Percentiles rank a stretch among this genome's conserved stretches.
Conservation (phyloP, 2,888 invertebrate genomes). For the Leucoma salicis region DNA sequence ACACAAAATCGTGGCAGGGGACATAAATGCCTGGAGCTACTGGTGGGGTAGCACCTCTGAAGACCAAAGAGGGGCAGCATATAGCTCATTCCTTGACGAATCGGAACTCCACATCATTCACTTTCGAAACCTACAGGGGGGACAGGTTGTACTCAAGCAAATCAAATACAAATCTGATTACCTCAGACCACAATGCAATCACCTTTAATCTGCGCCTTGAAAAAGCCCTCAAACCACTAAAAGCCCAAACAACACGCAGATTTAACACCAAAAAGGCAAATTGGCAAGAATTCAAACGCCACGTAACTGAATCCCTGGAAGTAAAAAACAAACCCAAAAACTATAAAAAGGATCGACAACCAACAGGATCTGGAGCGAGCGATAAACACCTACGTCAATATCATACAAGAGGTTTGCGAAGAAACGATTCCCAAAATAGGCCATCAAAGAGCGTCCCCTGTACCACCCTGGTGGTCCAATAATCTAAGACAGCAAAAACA, state of each 20-base stretch:
- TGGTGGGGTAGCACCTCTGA: constrained; percentile 15
- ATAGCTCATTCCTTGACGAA: constrained; percentile 16
- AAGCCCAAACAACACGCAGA: no score
- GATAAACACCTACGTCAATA: not conserved
- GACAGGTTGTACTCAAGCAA: no score
- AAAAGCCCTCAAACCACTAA: no score
- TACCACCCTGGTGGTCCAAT: no score
- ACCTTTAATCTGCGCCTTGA: no score
- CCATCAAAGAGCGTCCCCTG: no score
- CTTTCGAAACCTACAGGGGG: no score
- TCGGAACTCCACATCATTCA: constrained; percentile 19
- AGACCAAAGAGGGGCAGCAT: constrained; percentile 18
- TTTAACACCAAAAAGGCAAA: no score
- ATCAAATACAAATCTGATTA: no score
- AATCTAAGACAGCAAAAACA: not conserved
- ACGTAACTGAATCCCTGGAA: no score
- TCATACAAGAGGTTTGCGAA: not conserved
- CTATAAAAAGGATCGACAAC: not conserved
- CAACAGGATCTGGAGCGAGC: not conserved
- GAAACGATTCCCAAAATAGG: not conserved
- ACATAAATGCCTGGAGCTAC: constrained; percentile 12
- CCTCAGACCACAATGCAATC: no score
- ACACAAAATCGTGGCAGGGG: constrained; percentile 3
- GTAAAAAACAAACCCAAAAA: not conserved
- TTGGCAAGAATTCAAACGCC: no score